A percentile compares a stretch with the other conserved stretches of the same genome.
phyloP scores from a whole-genome alignment of 2,113 vertebrate genomes.

The Leptobrachium leishanense region DNA sequence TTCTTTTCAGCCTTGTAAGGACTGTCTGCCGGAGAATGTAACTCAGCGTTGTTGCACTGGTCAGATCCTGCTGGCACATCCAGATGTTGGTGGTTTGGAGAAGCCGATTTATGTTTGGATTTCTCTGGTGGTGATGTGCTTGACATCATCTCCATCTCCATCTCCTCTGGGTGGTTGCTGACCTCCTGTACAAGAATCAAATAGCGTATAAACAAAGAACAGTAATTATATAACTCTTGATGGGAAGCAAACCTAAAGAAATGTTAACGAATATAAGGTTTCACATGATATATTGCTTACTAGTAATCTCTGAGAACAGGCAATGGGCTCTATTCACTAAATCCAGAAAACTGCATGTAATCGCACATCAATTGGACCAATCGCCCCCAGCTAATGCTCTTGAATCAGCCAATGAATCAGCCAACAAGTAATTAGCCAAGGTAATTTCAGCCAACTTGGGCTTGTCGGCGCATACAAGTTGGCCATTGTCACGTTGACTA shows the following conservation, averaged over 20 bases:
- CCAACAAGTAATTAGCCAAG: too few species aligned
- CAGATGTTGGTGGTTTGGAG: conserved; percentile 71
- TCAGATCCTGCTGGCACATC: conserved; percentile 71
- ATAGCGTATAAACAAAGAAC: conserved; percentile 54
- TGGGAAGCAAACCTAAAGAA: not conserved
- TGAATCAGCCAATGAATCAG: too few species aligned
- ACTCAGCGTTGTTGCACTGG: conserved; percentile 69
- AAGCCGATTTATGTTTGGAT: conserved; percentile 73
- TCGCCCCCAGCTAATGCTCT: too few species aligned
- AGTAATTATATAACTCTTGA: conserved; percentile 45
- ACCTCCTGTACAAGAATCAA: conserved; percentile 84
- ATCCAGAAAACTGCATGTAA: too few species aligned
- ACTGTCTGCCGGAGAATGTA: conserved; percentile 71
- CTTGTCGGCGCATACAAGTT: too few species aligned
- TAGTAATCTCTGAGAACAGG: too few species aligned
- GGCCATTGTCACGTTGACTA: too few species aligned
- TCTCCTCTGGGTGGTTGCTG: conserved; percentile 78
- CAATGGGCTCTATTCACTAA: not conserved
- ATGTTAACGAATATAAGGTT: not conserved
- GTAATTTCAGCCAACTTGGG: too few species aligned
- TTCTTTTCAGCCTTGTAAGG: conserved; percentile 81
- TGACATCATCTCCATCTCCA: conserved; percentile 88
- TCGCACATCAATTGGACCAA: too few species aligned
- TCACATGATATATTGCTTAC: too few species aligned
- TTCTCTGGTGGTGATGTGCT: conserved; percentile 82